A percentile compares a stretch with the other conserved stretches of the same genome.
Evolutionary conservation across 2,888 invertebrate species (phyloP).

Genomic region (Ormia ochracea): DNA sequence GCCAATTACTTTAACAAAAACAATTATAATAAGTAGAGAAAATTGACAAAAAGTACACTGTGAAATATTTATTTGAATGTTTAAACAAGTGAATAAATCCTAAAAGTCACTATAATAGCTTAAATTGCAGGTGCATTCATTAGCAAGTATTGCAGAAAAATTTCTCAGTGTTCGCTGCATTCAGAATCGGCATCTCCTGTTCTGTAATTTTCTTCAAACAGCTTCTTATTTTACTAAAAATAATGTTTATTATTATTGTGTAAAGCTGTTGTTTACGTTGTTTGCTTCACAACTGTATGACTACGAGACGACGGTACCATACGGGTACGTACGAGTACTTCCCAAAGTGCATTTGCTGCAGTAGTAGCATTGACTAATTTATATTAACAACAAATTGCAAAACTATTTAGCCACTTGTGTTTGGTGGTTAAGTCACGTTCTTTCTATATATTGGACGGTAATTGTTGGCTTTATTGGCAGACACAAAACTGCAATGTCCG

Average conservation of each 20-base stretch:
- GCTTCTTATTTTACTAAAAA: constrained; percentile 22
- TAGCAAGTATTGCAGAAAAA: background rate
- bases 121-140: background rate
- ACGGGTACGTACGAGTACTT: background rate
- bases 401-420: constrained; percentile 59
- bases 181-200: background rate
- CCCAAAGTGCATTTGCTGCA: background rate
- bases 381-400: constrained; percentile 59
- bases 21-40: too few species aligned
- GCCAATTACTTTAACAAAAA: too few species aligned
- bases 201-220: constrained; percentile 10
- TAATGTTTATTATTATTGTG: constrained; percentile 42
- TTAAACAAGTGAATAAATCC: too few species aligned
- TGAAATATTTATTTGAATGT: too few species aligned
- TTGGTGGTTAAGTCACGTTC: constrained; percentile 59
- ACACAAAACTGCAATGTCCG: constrained; percentile 38
- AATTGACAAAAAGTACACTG: too few species aligned
- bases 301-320: too few species aligned
- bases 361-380: constrained; percentile 49
- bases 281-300: constrained; percentile 35
- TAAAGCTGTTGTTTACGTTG: background rate
- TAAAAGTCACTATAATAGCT: too few species aligned
- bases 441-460: constrained; percentile 40
- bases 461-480: constrained; percentile 54
- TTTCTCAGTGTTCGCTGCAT: background rate